Conservation (phyloP, 2,113 vertebrate species). For the Dipodomys stephensi region DNA sequence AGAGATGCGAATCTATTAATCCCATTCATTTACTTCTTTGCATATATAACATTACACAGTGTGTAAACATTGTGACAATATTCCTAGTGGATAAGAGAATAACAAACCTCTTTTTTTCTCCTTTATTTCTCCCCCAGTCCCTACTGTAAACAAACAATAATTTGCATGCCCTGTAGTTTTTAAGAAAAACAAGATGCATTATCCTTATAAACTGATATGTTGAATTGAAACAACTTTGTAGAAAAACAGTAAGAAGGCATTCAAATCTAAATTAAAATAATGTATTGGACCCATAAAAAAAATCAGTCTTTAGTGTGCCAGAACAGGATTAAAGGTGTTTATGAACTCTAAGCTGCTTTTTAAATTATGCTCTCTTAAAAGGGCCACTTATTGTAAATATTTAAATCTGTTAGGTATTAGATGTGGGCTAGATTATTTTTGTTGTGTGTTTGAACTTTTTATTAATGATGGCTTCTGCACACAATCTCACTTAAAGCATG, state of each 20-base stretch:
- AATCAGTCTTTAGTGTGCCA: slow-evolving; percentile 34
- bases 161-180: not conserved
- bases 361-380: slow-evolving; percentile 25
- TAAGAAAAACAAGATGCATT: not conserved
- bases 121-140: not conserved
- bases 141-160: no score
- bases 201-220: no score
- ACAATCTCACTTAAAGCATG: slow-evolving; percentile 28
- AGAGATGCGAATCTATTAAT: not conserved
- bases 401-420: slow-evolving; percentile 64
- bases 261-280: slow-evolving; percentile 32
- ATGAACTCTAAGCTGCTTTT: slow-evolving; percentile 41
- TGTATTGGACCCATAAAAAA: slow-evolving; percentile 34
- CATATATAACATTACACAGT: not conserved
- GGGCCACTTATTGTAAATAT: slow-evolving; percentile 41
- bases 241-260: slow-evolving; percentile 1
- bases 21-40: not conserved
- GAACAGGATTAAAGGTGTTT: slow-evolving; percentile 41
- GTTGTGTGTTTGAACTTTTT: slow-evolving; percentile 30
- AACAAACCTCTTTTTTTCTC: not conserved
- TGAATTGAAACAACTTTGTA: no score
- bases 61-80: not conserved
- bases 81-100: not conserved
- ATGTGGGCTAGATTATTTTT: slow-evolving; percentile 34
- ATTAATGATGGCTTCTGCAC: slow-evolving; percentile 20